Percentiles rank a stretch among this genome's conserved stretches.
These are phyloP conservation scores for Coleophora flavipennella DNA, from an alignment of 2,888 invertebrate genomes.

Conservation along the genomic window DNA sequence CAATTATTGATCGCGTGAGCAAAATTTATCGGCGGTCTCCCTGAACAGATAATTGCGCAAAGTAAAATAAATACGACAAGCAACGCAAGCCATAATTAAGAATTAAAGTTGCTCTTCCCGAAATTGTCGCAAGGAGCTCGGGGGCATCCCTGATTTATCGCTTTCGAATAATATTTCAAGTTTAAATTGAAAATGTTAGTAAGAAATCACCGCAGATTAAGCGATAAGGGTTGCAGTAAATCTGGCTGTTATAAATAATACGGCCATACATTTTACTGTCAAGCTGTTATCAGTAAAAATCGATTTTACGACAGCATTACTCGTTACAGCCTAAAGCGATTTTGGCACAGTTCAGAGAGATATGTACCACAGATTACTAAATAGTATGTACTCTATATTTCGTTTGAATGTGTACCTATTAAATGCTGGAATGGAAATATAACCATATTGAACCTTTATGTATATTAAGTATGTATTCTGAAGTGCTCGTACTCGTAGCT, in stretches of 20 bases:
- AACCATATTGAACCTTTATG: too few species aligned
- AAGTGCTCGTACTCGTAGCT: too few species aligned
- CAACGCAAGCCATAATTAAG: constrained; percentile 56
- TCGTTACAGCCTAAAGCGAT: neutral
- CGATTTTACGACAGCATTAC: constrained; percentile 2
- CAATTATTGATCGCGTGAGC: constrained; percentile 46
- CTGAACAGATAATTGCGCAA: constrained; percentile 41
- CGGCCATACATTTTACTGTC: constrained; percentile 14
- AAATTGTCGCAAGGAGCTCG: constrained; percentile 47
- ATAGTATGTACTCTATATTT: too few species aligned
- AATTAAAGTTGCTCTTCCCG: constrained; percentile 53
- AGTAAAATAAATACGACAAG: constrained; percentile 54
- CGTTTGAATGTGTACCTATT: too few species aligned
- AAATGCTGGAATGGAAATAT: too few species aligned
- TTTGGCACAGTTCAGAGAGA: neutral
- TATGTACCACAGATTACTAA: too few species aligned
- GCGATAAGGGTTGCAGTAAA: constrained; percentile 33
- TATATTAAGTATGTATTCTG: too few species aligned
- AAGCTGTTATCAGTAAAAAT: constrained; percentile 12
- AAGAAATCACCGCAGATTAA: constrained; percentile 37
- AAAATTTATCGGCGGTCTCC: constrained; percentile 39
- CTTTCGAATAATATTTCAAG: constrained; percentile 44
- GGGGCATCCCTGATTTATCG: constrained; percentile 49
- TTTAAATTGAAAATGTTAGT: constrained; percentile 47
- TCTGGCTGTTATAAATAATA: constrained; percentile 11